Percentiles rank a stretch among this genome's conserved stretches.
Evolutionary conservation across 2,888 invertebrate genomes (phyloP).

Genomic region (Sphaerophoria taeniata): DNA sequence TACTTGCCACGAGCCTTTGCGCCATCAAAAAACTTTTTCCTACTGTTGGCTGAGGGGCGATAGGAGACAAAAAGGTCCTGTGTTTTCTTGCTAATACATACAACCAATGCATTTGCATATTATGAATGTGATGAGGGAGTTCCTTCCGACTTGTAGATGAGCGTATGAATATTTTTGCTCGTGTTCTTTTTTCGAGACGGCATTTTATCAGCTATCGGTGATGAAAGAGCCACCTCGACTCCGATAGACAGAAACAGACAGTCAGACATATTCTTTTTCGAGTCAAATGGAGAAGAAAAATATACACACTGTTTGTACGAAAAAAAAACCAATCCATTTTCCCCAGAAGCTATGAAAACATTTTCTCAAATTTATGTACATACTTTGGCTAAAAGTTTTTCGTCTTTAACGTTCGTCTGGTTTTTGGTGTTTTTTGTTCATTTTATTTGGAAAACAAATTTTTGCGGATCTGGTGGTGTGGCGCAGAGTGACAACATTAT

Average conservation of each 20-base stretch:
- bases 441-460: background rate
- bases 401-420: slow-evolving; percentile 38
- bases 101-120: slow-evolving; percentile 57
- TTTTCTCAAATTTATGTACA: slow-evolving; percentile 55
- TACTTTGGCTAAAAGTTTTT: slow-evolving; percentile 57
- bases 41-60: background rate
- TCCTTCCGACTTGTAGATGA: slow-evolving; percentile 35
- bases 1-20: background rate
- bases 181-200: slow-evolving; percentile 4
- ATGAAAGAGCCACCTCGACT: slow-evolving; percentile 18
- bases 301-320: background rate
- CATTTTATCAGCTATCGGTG: slow-evolving; percentile 47
- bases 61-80: slow-evolving; percentile 3
- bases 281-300: slow-evolving; percentile 42
- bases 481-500: slow-evolving; percentile 39
- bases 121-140: slow-evolving; percentile 27
- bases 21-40: background rate
- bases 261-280: slow-evolving; percentile 52
- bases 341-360: slow-evolving; percentile 48
- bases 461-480: slow-evolving; percentile 38
- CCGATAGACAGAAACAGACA: slow-evolving; percentile 1
- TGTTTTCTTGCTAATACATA: background rate
- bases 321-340: slow-evolving; percentile 11
- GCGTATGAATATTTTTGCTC: background rate
- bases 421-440: slow-evolving; percentile 19